Conservation (phyloP, 2,888 invertebrate genomes). For the Mellilla xanthometata region DNA sequence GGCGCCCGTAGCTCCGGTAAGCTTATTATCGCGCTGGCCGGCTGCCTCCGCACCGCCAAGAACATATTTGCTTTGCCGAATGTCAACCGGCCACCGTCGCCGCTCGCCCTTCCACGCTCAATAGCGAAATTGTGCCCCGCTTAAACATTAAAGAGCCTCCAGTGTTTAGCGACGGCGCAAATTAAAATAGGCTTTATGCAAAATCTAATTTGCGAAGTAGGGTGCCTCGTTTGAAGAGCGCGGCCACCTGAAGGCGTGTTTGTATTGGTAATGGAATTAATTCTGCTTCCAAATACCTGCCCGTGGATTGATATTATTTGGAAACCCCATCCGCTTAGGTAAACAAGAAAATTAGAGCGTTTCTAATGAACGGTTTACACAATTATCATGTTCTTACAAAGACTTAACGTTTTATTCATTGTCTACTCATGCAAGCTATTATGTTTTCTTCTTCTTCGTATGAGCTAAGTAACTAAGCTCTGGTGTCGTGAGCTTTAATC, state of each 20-base stretch:
- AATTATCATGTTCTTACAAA: not conserved
- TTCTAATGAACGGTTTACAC: conserved; percentile 6
- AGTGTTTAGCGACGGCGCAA: conserved; percentile 77
- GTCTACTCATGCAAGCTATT: too few relatives aligned
- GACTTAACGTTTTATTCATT: too few relatives aligned
- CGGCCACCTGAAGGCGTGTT: conserved; percentile 65
- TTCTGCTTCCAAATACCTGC: conserved; percentile 62
- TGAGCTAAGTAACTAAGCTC: too few relatives aligned
- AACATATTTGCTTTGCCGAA: conserved; percentile 76
- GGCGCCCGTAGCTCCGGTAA: conserved; percentile 60
- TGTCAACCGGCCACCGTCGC: conserved; percentile 62
- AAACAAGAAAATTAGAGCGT: conserved; percentile 24
- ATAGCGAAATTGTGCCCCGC: conserved; percentile 64
- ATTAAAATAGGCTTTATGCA: conserved; percentile 81
- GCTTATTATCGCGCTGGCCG: conserved; percentile 70
- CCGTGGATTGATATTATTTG: conserved; percentile 29
- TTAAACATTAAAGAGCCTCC: conserved; percentile 77
- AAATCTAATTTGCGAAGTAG: conserved; percentile 80
- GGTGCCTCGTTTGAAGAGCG: conserved; percentile 57
- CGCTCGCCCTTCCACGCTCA: conserved; percentile 46
- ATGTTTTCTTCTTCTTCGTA: too few relatives aligned
- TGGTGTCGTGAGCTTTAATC: too few relatives aligned
- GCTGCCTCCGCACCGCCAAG: conserved; percentile 47
- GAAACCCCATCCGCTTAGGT: conserved; percentile 23
- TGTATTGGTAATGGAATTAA: conserved; percentile 77